These are phyloP conservation scores for Hylyphantes graminicola DNA, from an alignment of 1,140 invertebrate species.

Conservation along the genomic window DNA sequence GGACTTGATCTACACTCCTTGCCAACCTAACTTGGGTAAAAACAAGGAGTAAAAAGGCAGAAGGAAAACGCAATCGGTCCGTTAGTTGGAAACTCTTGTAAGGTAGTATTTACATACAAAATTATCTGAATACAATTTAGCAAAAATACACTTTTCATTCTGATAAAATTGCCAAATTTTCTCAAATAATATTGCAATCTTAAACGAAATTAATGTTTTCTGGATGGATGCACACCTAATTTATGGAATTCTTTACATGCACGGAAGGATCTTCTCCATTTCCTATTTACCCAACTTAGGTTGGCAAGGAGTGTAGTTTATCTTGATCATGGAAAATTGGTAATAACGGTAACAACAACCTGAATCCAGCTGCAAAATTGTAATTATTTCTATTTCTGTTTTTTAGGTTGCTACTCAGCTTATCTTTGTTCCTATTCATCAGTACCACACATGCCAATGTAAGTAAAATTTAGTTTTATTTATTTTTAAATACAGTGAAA, in stretches of 20 bases:
- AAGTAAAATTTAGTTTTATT: neutral
- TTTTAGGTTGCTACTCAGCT: slow-evolving; percentile 21
- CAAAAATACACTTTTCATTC: too few species aligned
- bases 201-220: neutral
- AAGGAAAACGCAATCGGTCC: too few species aligned
- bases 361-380: neutral
- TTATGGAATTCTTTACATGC: neutral
- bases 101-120: too few species aligned
- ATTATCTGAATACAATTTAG: too few species aligned
- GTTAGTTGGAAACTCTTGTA: too few species aligned
- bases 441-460: slow-evolving; percentile 15
- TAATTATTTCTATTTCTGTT: neutral
- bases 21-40: too few species aligned
- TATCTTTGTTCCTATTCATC: slow-evolving; percentile 1
- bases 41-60: too few species aligned
- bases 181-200: too few species aligned
- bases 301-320: neutral
- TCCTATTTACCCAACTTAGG: neutral
- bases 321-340: neutral
- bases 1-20: too few species aligned
- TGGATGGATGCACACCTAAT: neutral
- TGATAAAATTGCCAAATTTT: too few species aligned
- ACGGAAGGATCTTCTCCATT: neutral
- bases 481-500: neutral
- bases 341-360: neutral